Percentiles rank a stretch among this genome's conserved stretches.
Conservation (phyloP, 2,888 invertebrate species). For the Teleiodes luculella region DNA sequence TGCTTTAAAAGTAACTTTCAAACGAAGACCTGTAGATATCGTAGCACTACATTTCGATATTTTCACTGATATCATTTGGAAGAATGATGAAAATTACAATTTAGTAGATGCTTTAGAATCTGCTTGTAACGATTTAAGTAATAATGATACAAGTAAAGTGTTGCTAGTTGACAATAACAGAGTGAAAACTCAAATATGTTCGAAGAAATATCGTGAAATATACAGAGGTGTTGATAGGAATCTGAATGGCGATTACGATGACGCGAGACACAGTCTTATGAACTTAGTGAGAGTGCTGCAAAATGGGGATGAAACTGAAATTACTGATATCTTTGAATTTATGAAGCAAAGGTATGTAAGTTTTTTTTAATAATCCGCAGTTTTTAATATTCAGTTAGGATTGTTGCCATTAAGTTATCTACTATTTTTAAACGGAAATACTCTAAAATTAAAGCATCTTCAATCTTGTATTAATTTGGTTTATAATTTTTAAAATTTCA, state of each 20-base stretch:
- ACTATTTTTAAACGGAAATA: too few relatives aligned
- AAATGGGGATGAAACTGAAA: conserved; percentile 25
- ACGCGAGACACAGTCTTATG: conserved; percentile 41
- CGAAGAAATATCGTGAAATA: conserved; percentile 48
- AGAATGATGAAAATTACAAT: conserved; percentile 39
- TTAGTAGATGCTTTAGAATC: conserved; percentile 42
- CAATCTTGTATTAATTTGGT: too few relatives aligned
- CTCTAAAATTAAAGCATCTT: too few relatives aligned
- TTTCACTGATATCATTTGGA: conserved; percentile 53
- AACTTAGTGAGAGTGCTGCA: conserved; percentile 41
- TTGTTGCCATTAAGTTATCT: too few relatives aligned
- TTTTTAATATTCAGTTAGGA: too few relatives aligned
- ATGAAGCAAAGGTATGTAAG: conserved; percentile 49
- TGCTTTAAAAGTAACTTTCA: conserved; percentile 49
- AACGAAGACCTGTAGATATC: conserved; percentile 50
- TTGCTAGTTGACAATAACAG: conserved; percentile 49
- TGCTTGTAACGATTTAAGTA: conserved; percentile 46
- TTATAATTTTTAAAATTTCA: too few relatives aligned
- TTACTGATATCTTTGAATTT: conserved; percentile 44
- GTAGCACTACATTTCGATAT: conserved; percentile 59
- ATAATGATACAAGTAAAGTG: conserved; percentile 40
- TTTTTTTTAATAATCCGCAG: too few relatives aligned
- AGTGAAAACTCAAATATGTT: conserved; percentile 51
- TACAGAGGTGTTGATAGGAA: conserved; percentile 39
- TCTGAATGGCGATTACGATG: conserved; percentile 38